A percentile compares a stretch with the other conserved stretches of the same genome.
Evolutionary conservation across 2,113 vertebrate species (phyloP).

Genomic region (Dolichotis patagonum): DNA sequence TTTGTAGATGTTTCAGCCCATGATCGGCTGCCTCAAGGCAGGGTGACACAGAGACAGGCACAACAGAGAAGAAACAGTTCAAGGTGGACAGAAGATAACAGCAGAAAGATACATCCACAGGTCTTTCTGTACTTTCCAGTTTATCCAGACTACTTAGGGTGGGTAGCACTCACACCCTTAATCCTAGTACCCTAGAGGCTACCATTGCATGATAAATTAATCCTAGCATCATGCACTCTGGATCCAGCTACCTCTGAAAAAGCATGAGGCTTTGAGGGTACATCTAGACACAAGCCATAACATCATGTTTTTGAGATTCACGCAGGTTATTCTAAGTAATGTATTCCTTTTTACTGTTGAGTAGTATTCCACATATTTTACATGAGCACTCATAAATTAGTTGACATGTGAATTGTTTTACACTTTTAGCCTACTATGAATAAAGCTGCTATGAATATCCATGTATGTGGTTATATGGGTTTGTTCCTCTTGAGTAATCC

Average conservation of each 20-base stretch:
- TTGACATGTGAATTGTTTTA: neutral
- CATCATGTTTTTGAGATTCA: neutral
- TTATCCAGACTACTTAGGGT: neutral
- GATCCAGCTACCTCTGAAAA: neutral
- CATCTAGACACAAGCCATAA: neutral
- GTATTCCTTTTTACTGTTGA: neutral
- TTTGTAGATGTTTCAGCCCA: neutral
- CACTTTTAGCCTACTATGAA: neutral
- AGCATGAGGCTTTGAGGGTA: too few relatives aligned
- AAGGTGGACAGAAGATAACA: neutral
- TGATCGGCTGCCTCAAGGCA: neutral
- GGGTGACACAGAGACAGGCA: neutral
- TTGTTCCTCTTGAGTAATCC: neutral
- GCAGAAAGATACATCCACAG: neutral
- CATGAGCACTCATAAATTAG: neutral
- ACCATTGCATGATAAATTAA: neutral
- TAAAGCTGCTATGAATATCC: neutral
- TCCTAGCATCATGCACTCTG: neutral
- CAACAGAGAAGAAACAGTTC: neutral
- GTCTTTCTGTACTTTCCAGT: neutral
- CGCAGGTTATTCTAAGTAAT: neutral
- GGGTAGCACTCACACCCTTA: neutral
- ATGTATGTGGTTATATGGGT: neutral
- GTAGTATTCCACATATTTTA: neutral
- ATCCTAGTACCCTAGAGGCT: neutral